Percentiles rank a stretch among this genome's conserved stretches.
These are phyloP conservation scores for Ochropleura leucogaster DNA, from an alignment of 2,888 invertebrate genomes.

Conservation along the genomic window DNA sequence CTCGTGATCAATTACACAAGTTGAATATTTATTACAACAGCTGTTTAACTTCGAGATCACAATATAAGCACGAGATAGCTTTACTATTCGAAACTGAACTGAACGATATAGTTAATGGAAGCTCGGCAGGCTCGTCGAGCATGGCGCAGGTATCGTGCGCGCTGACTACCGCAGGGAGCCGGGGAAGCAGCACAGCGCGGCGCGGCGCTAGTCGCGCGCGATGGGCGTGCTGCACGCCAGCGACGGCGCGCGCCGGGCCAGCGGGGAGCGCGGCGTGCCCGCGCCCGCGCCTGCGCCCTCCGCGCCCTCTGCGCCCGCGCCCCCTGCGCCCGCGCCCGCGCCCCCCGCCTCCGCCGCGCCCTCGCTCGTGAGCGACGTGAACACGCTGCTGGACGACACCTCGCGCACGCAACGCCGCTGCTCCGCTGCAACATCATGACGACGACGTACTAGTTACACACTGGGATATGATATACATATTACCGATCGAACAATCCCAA, in stretches of 20 bases:
- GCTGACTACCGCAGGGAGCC: background rate
- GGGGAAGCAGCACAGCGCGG: constrained; percentile 29
- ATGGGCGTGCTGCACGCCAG: constrained; percentile 87
- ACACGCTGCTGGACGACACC: constrained; percentile 84
- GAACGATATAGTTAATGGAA: constrained; percentile 13
- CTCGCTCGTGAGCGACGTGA: constrained; percentile 79
- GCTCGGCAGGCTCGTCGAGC: background rate
- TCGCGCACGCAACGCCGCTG: constrained; percentile 88
- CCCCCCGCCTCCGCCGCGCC: constrained; percentile 33
- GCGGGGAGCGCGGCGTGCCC: constrained; percentile 57
- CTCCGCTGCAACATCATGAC: constrained; percentile 79
- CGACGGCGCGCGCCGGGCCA: constrained; percentile 72
- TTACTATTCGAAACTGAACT: constrained; percentile 34
- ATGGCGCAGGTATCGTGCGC: background rate
- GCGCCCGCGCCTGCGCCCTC: constrained; percentile 37
- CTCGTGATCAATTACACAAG: background rate
- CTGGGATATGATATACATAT: no score
- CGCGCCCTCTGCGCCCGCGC: background rate
- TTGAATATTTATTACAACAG: constrained; percentile 10
- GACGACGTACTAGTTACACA: background rate
- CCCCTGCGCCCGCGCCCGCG: no score
- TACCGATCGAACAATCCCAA: no score
- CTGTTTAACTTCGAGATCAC: constrained; percentile 40
- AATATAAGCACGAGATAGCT: constrained; percentile 36
- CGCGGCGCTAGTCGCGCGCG: constrained; percentile 76